Conservation (phyloP, 2,888 invertebrate genomes). For the Agrypnus murinus region DNA sequence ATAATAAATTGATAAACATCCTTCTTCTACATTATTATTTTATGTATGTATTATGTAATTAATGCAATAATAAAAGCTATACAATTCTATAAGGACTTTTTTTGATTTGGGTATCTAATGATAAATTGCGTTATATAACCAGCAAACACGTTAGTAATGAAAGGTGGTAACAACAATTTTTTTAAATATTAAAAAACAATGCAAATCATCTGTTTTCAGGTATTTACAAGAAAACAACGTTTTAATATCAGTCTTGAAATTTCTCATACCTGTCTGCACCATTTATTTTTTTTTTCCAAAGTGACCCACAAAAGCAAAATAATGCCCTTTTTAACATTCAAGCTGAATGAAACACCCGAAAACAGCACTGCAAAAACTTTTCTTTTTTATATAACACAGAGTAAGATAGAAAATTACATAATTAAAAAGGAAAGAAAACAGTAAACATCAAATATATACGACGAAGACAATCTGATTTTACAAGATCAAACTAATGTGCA, state of each 20-base stretch:
- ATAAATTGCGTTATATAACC: conserved; percentile 32
- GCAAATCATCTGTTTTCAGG: conserved; percentile 41
- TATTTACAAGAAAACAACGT: conserved; percentile 30
- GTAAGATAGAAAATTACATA: conserved; percentile 36
- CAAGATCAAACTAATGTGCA: conserved; percentile 25
- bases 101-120: conserved; percentile 38
- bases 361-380: conserved; percentile 38
- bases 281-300: background rate
- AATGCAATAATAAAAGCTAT: conserved; percentile 55
- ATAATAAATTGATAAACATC: conserved; percentile 49
- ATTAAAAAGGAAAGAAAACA: conserved; percentile 31
- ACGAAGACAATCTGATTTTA: conserved; percentile 24
- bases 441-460: conserved; percentile 44
- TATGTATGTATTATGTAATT: conserved; percentile 26
- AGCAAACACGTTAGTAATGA: conserved; percentile 38
- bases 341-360: conserved; percentile 35
- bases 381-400: conserved; percentile 35
- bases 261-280: conserved; percentile 1
- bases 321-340: conserved; percentile 6
- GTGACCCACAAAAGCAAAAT: background rate
- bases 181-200: conserved; percentile 27
- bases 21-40: conserved; percentile 48
- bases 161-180: conserved; percentile 30
- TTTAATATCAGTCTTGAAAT: conserved; percentile 36
- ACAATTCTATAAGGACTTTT: conserved; percentile 40